Conservation (phyloP, 2,797 vertebrate genomes). For the Pempheris klunzingeri region DNA sequence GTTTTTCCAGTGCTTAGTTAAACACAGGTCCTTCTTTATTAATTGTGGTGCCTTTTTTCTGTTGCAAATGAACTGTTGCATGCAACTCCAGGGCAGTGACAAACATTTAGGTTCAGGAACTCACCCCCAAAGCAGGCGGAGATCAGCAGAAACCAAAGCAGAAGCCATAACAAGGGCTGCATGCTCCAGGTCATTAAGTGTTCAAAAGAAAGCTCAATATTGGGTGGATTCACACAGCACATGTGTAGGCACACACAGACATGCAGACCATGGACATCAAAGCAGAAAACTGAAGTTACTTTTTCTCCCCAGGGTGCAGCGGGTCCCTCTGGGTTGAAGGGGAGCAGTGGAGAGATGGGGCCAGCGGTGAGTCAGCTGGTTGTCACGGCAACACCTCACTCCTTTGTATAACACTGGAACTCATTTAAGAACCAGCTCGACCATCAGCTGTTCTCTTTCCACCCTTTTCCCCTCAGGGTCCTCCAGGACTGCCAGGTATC, state of each 20-base stretch:
- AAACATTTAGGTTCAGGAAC: neutral
- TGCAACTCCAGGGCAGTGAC: neutral
- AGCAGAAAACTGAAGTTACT: neutral
- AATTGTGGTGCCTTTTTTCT: neutral
- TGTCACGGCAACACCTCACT: constrained; percentile 11
- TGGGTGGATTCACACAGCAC: neutral
- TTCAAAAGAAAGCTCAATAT: neutral
- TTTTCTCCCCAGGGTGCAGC: constrained; percentile 85
- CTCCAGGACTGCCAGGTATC: constrained; percentile 88
- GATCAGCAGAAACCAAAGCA: neutral
- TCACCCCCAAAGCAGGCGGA: neutral
- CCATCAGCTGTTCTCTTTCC: neutral
- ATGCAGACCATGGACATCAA: neutral
- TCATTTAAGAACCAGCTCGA: neutral
- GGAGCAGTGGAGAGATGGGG: constrained; percentile 89
- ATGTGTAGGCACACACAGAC: neutral
- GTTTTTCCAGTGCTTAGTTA: neutral
- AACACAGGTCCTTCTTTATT: neutral
- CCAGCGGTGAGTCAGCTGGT: constrained; percentile 85
- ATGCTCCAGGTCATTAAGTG: neutral
- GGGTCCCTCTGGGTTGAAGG: constrained; percentile 91
- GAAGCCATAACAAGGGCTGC: neutral
- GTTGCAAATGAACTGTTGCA: neutral
- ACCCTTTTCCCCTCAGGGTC: constrained; percentile 84
- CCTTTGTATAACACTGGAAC: neutral